Percentiles rank a stretch among this genome's conserved stretches.
Conservation (phyloP, 2,888 invertebrate genomes). For the Alsophila aescularia region DNA sequence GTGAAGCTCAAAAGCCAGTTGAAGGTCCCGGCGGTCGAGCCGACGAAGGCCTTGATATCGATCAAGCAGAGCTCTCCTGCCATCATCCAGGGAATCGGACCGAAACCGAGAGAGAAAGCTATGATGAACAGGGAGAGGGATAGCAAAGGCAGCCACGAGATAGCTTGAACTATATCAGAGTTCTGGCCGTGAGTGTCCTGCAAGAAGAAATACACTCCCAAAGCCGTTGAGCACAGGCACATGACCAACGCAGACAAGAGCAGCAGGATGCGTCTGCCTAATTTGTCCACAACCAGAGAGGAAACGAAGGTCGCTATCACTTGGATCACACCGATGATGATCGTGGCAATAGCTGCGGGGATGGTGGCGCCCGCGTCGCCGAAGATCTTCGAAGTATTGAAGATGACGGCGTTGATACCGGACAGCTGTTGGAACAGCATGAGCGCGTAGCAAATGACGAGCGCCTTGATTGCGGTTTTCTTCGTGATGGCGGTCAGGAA, state of each 20-base stretch:
- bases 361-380: conserved; percentile 85
- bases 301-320: conserved; percentile 90
- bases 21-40: conserved; percentile 90
- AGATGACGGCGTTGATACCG: conserved; percentile 93
- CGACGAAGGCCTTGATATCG: conserved; percentile 90
- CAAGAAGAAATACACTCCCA: conserved; percentile 89
- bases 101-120: conserved; percentile 92
- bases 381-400: conserved; percentile 91
- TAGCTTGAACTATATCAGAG: conserved; percentile 69
- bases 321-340: conserved; percentile 93
- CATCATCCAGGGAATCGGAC: conserved; percentile 95
- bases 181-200: conserved; percentile 59
- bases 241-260: conserved; percentile 88
- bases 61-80: conserved; percentile 91
- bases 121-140: conserved; percentile 91
- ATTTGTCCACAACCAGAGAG: conserved; percentile 90
- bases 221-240: conserved; percentile 87
- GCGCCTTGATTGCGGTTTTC: conserved; percentile 86
- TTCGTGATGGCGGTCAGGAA: conserved; percentile 84
- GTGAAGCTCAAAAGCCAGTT: conserved; percentile 93
- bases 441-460: conserved; percentile 89
- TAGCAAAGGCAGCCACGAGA: conserved; percentile 90
- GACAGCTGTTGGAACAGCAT: conserved; percentile 96
- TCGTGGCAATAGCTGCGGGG: conserved; percentile 86
- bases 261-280: conserved; percentile 91